Percentiles rank a stretch among this genome's conserved stretches.
Evolutionary conservation across 2,113 vertebrate species (phyloP).

Genomic region (Leiothrix lutea): DNA sequence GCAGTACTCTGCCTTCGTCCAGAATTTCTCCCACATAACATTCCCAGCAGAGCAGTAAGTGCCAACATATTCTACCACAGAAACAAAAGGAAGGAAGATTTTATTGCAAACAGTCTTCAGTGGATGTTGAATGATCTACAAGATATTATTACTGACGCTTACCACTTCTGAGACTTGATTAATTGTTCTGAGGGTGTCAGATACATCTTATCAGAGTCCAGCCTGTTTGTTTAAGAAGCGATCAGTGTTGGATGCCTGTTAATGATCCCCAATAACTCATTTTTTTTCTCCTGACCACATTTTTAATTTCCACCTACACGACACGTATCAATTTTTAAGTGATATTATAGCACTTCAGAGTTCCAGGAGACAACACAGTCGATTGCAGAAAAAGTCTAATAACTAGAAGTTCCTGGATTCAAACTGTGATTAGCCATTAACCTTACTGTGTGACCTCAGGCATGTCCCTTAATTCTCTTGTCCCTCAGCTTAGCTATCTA

Average conservation of each 20-base stretch:
- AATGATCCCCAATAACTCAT: neutral
- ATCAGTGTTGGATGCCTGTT: neutral
- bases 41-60: neutral
- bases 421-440: conserved; percentile 54
- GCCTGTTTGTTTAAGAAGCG: neutral
- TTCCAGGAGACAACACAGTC: neutral
- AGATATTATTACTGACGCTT: neutral
- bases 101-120: neutral
- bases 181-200: neutral
- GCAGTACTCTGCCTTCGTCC: neutral
- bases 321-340: conserved; percentile 1
- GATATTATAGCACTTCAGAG: neutral
- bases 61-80: neutral
- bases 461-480: conserved; percentile 9
- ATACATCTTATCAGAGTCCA: neutral
- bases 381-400: neutral
- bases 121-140: neutral
- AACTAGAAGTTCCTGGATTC: conserved; percentile 34
- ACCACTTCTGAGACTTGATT: neutral
- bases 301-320: conserved; percentile 25
- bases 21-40: neutral
- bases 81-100: neutral
- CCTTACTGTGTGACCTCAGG: conserved; percentile 26
- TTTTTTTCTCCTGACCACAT: neutral
- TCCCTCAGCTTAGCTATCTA: neutral